Conservation (phyloP, 2,888 invertebrate species). For the Cotesia congregata region DNA sequence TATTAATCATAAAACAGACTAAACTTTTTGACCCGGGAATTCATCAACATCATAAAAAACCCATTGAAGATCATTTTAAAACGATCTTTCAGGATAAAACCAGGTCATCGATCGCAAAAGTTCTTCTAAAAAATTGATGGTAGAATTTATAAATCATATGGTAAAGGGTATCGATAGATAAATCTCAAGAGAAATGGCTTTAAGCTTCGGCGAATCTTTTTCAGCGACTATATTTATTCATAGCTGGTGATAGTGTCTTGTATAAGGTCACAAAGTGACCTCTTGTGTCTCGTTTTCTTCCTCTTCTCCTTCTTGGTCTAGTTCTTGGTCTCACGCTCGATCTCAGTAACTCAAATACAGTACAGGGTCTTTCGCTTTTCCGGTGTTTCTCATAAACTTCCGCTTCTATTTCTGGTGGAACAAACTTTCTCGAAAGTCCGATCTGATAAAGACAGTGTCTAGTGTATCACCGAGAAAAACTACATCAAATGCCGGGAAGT, state of each 20-base stretch:
- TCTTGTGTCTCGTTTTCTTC: slow-evolving; percentile 10
- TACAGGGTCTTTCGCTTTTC: neutral
- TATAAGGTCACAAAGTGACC: slow-evolving; percentile 33
- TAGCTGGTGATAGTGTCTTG: slow-evolving; percentile 24
- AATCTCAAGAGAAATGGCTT: slow-evolving; percentile 41
- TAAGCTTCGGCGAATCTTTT: slow-evolving; percentile 25
- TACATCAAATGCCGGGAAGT: neutral
- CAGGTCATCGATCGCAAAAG: no score
- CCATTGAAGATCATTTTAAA: no score
- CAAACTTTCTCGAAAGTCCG: slow-evolving; percentile 48
- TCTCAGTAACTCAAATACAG: neutral
- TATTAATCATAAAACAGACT: no score
- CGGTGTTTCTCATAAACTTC: slow-evolving; percentile 18
- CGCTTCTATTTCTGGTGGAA: slow-evolving; percentile 30
- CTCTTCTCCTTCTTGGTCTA: neutral
- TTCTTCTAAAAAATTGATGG: no score
- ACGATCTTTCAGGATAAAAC: no score
- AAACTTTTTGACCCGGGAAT: no score
- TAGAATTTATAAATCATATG: no score
- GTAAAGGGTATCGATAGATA: slow-evolving; percentile 10
- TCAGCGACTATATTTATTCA: slow-evolving; percentile 37
- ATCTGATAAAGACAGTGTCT: slow-evolving; percentile 43
- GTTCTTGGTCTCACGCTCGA: neutral
- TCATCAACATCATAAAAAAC: no score
- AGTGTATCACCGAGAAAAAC: neutral